A percentile compares a stretch with the other conserved stretches of the same genome.
phyloP scores from a whole-genome alignment of 2,888 invertebrate genomes.

The Drosophila antonietae region DNA sequence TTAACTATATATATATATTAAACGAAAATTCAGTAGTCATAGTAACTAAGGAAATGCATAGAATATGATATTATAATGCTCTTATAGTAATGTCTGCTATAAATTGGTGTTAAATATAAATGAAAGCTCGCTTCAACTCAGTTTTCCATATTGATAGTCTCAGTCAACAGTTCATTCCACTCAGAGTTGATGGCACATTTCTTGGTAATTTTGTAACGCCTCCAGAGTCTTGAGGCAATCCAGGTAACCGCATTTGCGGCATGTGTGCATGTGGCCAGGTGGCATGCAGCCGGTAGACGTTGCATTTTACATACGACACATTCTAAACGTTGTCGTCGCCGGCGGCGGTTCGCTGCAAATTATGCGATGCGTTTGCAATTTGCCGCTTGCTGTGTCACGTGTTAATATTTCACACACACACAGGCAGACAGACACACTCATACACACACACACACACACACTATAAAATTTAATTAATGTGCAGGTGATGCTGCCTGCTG shows the following conservation, averaged over 20 bases:
- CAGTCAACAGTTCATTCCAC: not conserved
- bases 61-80: not conserved
- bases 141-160: too few species aligned
- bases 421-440: slow-evolving; percentile 9
- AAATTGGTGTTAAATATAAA: not conserved
- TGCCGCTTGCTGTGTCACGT: slow-evolving; percentile 61
- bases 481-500: slow-evolving; percentile 29
- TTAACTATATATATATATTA: not conserved
- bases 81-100: not conserved
- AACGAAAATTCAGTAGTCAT: not conserved
- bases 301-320: slow-evolving; percentile 32
- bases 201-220: slow-evolving; percentile 1
- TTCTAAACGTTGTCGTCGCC: slow-evolving; percentile 58
- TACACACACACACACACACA: slow-evolving; percentile 11
- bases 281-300: slow-evolving; percentile 16
- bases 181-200: not conserved
- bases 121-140: not conserved
- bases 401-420: slow-evolving; percentile 58
- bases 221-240: not conserved
- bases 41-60: too few species aligned
- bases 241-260: not conserved
- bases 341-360: slow-evolving; percentile 56
- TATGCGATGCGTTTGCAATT: slow-evolving; percentile 66
- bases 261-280: not conserved
- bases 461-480: slow-evolving; percentile 76